A percentile compares a stretch with the other conserved stretches of the same genome.
Conservation (phyloP, 2,113 vertebrate genomes). For the Chaetodon trifascialis region DNA sequence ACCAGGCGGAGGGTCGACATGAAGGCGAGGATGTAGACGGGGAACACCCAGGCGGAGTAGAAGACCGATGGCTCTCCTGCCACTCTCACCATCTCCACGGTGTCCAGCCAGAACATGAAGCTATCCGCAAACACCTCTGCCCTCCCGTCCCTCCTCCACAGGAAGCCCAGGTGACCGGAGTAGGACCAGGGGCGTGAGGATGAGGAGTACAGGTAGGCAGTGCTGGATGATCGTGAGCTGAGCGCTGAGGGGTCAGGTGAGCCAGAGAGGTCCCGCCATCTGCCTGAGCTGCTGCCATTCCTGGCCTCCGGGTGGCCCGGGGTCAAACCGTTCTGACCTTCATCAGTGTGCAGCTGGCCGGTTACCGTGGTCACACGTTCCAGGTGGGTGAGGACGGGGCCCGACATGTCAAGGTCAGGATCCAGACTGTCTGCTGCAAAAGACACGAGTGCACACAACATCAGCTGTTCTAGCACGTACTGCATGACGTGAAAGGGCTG, state of each 20-base stretch:
- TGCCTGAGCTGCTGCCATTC: constrained; percentile 48
- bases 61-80: constrained; percentile 72
- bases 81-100: constrained; percentile 86
- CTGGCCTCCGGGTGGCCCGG: constrained; percentile 35
- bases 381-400: constrained; percentile 79
- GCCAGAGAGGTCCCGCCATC: constrained; percentile 18
- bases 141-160: constrained; percentile 78
- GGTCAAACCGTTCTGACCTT: constrained; percentile 43
- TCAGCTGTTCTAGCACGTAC: neutral
- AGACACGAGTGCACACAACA: constrained; percentile 21
- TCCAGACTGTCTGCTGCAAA: constrained; percentile 69
- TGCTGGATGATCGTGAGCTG: constrained; percentile 19
- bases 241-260: neutral
- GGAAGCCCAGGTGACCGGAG: constrained; percentile 56
- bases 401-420: constrained; percentile 57
- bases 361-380: constrained; percentile 77
- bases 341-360: constrained; percentile 57
- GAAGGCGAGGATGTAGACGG: constrained; percentile 84
- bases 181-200: constrained; percentile 36
- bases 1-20: constrained; percentile 82
- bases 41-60: constrained; percentile 85
- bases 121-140: constrained; percentile 78
- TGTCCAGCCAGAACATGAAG: constrained; percentile 88
- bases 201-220: constrained; percentile 74
- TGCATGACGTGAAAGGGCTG: neutral